Evolutionary conservation across 2,888 invertebrate genomes (phyloP).

Genomic region (Ditula angustiorana): DNA sequence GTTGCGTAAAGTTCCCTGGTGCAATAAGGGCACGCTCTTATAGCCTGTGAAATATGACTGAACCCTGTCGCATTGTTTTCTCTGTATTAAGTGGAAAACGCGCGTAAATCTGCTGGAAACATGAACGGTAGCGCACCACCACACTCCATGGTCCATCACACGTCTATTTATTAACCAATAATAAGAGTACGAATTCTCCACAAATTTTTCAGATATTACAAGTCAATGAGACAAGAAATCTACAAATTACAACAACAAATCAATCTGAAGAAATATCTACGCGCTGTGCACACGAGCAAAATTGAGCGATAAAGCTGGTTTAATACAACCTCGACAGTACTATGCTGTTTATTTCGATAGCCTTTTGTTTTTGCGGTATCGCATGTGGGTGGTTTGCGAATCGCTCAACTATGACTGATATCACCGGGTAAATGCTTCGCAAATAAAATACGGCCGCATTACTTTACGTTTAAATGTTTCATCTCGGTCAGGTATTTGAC

Average conservation of each 20-base stretch:
- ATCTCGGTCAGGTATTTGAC: neutral
- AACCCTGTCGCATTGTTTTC: no score
- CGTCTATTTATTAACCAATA: no score
- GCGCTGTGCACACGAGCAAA: neutral
- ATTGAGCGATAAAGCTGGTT: neutral
- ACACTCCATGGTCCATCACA: no score
- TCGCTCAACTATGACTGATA: conserved; percentile 25
- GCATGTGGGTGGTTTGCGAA: conserved; percentile 28
- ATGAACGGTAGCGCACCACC: no score
- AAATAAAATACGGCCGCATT: conserved; percentile 18
- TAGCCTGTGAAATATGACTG: no score
- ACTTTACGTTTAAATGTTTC: conserved; percentile 11
- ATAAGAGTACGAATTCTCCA: no score
- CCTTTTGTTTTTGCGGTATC: conserved; percentile 27
- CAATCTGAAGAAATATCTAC: neutral
- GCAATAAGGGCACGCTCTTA: no score
- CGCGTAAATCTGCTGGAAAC: no score
- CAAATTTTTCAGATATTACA: neutral
- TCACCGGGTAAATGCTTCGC: neutral
- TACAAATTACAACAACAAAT: no score
- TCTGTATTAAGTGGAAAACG: no score
- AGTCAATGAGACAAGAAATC: neutral
- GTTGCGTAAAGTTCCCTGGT: no score
- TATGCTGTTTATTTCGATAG: conserved; percentile 17
- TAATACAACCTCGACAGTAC: conserved; percentile 9